phyloP scores from a whole-genome alignment of 2,888 invertebrate species.

The Mythimna ferrago region DNA sequence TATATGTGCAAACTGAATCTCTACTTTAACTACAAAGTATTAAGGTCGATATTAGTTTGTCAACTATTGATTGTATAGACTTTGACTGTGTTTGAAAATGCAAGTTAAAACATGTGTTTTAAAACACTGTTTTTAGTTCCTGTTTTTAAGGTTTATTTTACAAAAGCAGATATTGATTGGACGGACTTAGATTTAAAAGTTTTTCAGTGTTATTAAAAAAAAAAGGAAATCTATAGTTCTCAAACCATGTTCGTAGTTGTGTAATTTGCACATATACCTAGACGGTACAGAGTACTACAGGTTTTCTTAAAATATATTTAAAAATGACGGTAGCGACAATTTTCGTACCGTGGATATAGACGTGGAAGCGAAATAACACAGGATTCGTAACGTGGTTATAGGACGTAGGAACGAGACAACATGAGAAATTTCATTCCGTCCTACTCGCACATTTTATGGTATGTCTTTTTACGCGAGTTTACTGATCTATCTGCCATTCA shows the following conservation, averaged over 20 bases:
- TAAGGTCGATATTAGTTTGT: neutral
- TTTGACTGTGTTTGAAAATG: neutral
- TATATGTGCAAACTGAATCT: conserved; percentile 33
- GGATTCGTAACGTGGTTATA: neutral
- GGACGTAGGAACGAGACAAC: neutral
- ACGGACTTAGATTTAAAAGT: neutral
- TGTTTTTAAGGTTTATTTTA: neutral
- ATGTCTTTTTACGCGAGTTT: neutral
- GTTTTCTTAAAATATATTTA: conserved; percentile 27
- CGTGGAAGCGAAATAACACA: neutral
- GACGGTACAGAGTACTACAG: conserved; percentile 18
- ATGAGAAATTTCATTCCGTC: neutral
- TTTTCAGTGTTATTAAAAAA: too few relatives aligned
- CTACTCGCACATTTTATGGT: neutral
- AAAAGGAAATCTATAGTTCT: neutral
- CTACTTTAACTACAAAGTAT: neutral
- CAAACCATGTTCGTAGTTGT: neutral
- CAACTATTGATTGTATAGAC: neutral
- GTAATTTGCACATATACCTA: conserved; percentile 48
- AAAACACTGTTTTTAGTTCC: neutral
- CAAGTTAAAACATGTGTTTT: neutral
- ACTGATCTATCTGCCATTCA: neutral
- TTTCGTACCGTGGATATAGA: neutral
- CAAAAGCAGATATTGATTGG: neutral
- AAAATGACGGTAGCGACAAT: neutral